These are phyloP conservation scores for Epinotia brunnichana DNA, from an alignment of 2,888 invertebrate species.

Conservation along the genomic window DNA sequence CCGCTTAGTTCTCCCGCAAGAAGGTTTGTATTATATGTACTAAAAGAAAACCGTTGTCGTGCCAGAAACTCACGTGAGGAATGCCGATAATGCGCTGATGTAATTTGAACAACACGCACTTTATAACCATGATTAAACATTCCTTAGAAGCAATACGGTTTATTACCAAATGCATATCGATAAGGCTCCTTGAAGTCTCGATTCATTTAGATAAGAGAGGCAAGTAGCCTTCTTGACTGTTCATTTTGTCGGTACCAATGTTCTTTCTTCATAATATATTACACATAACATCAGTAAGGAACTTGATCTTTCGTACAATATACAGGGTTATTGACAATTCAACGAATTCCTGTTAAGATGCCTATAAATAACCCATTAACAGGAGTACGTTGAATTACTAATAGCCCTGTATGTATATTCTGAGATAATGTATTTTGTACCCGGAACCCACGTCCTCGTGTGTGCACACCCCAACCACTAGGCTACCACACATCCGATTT, in stretches of 20 bases:
- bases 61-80: neutral
- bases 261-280: neutral
- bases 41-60: neutral
- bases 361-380: no score
- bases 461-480: no score
- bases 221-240: conserved; percentile 15
- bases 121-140: neutral
- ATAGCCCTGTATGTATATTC: no score
- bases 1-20: no score
- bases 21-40: no score
- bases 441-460: no score
- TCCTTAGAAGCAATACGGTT: conserved; percentile 22
- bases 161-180: conserved; percentile 14
- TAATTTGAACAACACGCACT: conserved; percentile 2
- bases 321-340: no score
- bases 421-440: no score
- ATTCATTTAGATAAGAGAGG: conserved; percentile 16
- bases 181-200: conserved; percentile 18
- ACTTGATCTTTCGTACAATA: neutral
- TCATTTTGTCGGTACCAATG: neutral
- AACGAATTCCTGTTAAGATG: no score
- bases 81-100: neutral
- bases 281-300: neutral
- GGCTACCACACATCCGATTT: no score
- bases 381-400: no score